phyloP scores from a whole-genome alignment of 2,113 vertebrate species.

The Pelmatolapia mariae region DNA sequence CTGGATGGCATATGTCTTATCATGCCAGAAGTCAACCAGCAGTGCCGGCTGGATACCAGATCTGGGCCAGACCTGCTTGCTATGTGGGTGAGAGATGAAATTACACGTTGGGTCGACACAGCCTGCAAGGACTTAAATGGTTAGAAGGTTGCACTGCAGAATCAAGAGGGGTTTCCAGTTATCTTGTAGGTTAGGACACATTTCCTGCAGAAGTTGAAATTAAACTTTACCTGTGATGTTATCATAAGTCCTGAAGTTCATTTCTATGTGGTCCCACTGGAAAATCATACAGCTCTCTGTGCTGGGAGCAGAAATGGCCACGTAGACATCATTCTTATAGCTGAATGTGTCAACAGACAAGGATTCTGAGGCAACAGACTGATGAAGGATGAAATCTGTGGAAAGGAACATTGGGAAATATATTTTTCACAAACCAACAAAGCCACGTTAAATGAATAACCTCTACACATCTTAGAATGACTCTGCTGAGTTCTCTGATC shows the following conservation, averaged over 20 bases:
- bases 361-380: slow-evolving; percentile 88
- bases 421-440: background rate
- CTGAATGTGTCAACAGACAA: slow-evolving; percentile 92
- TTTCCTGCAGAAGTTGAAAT: background rate
- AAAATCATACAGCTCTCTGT: slow-evolving; percentile 95
- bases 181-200: background rate
- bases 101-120: background rate
- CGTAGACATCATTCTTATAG: slow-evolving; percentile 93
- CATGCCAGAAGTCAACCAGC: too few relatives aligned
- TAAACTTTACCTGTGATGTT: slow-evolving; percentile 85
- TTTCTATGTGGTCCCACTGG: slow-evolving; percentile 99
- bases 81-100: background rate
- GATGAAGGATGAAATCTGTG: slow-evolving; percentile 92
- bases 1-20: too few relatives aligned
- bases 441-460: background rate
- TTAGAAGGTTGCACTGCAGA: background rate
- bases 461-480: background rate
- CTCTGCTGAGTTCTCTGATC: background rate
- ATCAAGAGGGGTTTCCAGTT: background rate
- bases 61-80: too few relatives aligned
- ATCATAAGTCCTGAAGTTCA: slow-evolving; percentile 97
- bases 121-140: accelerated
- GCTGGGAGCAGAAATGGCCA: slow-evolving; percentile 92
- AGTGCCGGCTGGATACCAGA: too few relatives aligned
- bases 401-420: background rate